Conservation (phyloP, 2,113 vertebrate species). For the Catharus bicknelli region DNA sequence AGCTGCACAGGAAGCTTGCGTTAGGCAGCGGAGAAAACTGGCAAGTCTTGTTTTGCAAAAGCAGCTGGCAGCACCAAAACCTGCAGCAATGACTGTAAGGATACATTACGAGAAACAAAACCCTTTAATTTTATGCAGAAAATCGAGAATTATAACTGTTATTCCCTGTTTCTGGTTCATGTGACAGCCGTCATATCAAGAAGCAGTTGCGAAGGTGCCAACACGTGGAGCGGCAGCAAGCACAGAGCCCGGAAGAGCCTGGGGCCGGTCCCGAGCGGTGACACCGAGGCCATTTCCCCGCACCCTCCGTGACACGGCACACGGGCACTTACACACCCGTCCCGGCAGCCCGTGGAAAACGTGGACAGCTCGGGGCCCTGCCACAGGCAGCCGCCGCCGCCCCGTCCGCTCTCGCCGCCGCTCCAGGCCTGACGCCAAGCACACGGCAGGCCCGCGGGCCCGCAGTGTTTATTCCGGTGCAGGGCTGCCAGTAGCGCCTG, state of each 20-base stretch:
- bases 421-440: neutral
- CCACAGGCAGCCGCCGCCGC: neutral
- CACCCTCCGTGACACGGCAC: fast-evolving
- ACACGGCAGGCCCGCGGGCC: no score
- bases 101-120: fast-evolving
- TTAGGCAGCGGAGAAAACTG: fast-evolving
- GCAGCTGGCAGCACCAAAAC: neutral
- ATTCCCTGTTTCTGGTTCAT: fast-evolving
- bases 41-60: fast-evolving
- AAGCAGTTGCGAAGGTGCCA: neutral
- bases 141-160: fast-evolving
- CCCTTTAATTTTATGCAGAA: fast-evolving
- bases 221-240: neutral
- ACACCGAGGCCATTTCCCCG: neutral
- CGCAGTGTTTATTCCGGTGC: neutral
- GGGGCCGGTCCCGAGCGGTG: neutral
- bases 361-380: no score
- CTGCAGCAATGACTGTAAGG: fast-evolving
- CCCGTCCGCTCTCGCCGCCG: no score
- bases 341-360: neutral
- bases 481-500: no score
- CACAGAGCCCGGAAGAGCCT: neutral
- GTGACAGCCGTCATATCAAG: fast-evolving
- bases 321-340: fast-evolving
- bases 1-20: fast-evolving